These are phyloP conservation scores for Pteropus alecto DNA, from an alignment of 2,113 vertebrate genomes.

Conservation along the genomic window DNA sequence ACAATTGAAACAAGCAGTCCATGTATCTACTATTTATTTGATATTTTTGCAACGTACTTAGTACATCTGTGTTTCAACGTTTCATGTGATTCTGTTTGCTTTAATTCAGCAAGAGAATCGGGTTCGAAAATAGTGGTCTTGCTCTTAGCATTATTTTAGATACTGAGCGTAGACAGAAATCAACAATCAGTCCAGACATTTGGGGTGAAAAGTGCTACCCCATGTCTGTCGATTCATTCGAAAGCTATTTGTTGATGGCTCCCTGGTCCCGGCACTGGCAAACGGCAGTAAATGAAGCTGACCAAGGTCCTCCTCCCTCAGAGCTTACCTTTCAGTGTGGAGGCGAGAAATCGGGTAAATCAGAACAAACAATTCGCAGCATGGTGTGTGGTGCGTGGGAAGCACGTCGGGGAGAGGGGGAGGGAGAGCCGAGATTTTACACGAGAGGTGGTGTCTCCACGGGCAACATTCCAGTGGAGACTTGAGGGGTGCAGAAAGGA, in stretches of 20 bases:
- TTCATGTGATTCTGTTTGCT: no score
- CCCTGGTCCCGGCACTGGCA: no score
- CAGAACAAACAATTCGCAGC: fast-evolving
- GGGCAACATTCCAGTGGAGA: not conserved
- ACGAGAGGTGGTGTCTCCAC: not conserved
- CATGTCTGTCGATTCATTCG: fast-evolving
- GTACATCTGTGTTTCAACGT: fast-evolving
- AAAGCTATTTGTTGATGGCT: fast-evolving
- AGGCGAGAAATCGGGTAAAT: fast-evolving
- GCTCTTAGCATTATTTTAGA: fast-evolving
- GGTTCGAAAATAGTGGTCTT: fast-evolving
- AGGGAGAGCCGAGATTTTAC: no score
- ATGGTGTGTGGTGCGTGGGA: fast-evolving
- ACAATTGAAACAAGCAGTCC: fast-evolving
- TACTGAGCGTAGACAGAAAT: fast-evolving
- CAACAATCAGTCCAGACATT: not conserved
- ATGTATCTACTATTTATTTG: fast-evolving
- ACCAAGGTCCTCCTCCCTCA: fast-evolving
- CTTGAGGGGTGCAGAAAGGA: not conserved
- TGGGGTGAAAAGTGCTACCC: fast-evolving
- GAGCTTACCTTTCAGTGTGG: fast-evolving
- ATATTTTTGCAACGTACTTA: not conserved
- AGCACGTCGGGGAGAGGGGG: fast-evolving
- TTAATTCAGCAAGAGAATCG: fast-evolving
- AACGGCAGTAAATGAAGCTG: not conserved